Evolutionary conservation across 2,113 vertebrate species (phyloP).

Genomic region (Cochlearius cochlearius): DNA sequence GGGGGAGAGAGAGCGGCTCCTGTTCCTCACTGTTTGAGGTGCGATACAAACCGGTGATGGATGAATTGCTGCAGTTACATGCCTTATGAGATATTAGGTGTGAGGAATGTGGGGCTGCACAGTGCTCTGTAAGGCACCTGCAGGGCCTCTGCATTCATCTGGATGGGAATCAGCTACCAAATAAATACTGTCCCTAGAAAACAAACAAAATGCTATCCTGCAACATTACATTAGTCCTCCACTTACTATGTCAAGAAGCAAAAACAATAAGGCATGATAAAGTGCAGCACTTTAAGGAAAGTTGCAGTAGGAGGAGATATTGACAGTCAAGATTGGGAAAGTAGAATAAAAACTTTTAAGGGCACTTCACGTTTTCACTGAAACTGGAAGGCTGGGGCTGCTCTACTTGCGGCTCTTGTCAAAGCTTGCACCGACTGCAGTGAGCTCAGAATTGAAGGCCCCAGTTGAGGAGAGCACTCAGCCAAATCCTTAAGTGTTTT

Average conservation of each 20-base stretch:
- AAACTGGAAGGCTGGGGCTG: neutral
- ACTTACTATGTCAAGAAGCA: neutral
- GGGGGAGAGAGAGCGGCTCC: neutral
- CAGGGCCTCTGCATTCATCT: neutral
- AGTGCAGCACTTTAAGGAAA: neutral
- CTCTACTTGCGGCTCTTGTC: slow-evolving; percentile 4
- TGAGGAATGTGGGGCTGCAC: neutral
- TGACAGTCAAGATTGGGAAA: neutral
- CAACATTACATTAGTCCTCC: neutral
- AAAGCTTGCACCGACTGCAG: neutral
- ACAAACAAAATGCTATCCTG: neutral
- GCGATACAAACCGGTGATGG: neutral
- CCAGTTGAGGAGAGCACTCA: slow-evolving; percentile 23
- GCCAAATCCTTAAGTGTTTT: slow-evolving; percentile 33
- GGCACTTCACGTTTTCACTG: neutral
- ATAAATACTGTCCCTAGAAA: neutral
- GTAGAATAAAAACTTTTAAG: slow-evolving; percentile 6
- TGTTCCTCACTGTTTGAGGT: neutral
- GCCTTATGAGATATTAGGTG: neutral
- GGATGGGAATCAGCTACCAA: neutral
- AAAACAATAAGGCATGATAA: neutral
- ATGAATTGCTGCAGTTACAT: neutral
- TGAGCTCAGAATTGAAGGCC: neutral
- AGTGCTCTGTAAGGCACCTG: neutral
- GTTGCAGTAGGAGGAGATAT: neutral